These are phyloP conservation scores for Oncorhynchus gorbuscha DNA, from an alignment of 2,113 vertebrate species.

Conservation along the genomic window DNA sequence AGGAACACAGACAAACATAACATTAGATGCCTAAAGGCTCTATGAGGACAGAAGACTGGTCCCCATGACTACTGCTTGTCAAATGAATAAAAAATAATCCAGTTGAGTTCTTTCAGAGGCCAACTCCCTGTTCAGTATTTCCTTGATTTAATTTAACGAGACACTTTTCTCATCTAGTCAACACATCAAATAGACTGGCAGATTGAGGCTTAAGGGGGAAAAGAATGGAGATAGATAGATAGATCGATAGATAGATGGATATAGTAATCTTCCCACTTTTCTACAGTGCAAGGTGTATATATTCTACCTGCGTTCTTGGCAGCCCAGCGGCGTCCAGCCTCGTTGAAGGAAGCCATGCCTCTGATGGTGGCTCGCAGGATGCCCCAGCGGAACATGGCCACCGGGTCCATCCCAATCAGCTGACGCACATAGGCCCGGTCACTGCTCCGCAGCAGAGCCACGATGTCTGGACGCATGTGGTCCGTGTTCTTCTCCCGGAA, in stretches of 20 bases:
- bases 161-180: slow-evolving; percentile 5
- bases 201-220: slow-evolving; percentile 23
- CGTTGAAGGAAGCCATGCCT: slow-evolving; percentile 87
- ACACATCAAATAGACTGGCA: slow-evolving; percentile 22
- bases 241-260: too few relatives aligned
- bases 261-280: too few relatives aligned
- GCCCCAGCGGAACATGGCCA: slow-evolving; percentile 96
- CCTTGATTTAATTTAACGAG: slow-evolving; percentile 17
- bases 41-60: neutral
- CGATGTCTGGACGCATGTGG: slow-evolving; percentile 96
- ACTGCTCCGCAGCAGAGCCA: slow-evolving; percentile 89
- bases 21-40: neutral
- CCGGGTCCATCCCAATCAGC: slow-evolving; percentile 94
- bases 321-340: slow-evolving; percentile 79
- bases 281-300: neutral
- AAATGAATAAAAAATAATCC: neutral
- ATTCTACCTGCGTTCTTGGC: slow-evolving; percentile 79
- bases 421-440: slow-evolving; percentile 89
- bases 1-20: neutral
- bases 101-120: neutral
- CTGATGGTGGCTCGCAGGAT: slow-evolving; percentile 85
- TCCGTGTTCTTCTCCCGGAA: slow-evolving; percentile 98
- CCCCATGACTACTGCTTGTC: neutral
- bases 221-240: neutral
- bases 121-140: slow-evolving; percentile 14